Evolutionary conservation across 2,888 invertebrate species (phyloP).

Genomic region (Cremastinae sp.): DNA sequence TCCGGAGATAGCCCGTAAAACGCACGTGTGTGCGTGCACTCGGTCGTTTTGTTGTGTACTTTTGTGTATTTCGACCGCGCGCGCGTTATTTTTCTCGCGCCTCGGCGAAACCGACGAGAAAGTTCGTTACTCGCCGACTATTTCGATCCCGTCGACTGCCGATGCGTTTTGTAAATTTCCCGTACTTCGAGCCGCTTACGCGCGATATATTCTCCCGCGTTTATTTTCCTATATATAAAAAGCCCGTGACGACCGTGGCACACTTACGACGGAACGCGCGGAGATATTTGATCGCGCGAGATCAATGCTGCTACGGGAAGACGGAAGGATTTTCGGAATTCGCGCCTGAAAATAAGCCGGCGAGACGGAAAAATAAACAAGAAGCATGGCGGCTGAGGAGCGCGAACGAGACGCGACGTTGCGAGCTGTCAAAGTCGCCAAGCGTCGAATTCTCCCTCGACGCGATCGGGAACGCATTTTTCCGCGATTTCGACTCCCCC

Average conservation of each 20-base stretch:
- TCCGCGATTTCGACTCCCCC: not conserved
- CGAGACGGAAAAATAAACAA: not conserved
- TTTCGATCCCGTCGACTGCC: conserved; percentile 30
- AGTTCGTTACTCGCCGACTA: conserved; percentile 53
- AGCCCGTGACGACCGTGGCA: conserved; percentile 47
- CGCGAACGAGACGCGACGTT: too few species aligned
- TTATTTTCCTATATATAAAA: not conserved
- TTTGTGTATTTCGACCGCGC: too few species aligned
- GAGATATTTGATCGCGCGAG: conserved; percentile 17
- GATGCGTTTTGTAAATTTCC: not conserved
- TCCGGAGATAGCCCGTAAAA: conserved; percentile 17
- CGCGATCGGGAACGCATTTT: too few species aligned
- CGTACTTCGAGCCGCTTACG: too few species aligned
- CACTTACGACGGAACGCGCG: conserved; percentile 30
- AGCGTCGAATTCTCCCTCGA: too few species aligned
- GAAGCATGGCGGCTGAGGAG: too few species aligned
- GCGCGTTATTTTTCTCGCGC: too few species aligned
- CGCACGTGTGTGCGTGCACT: conserved; percentile 25
- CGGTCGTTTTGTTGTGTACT: too few species aligned
- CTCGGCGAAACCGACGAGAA: conserved; percentile 58
- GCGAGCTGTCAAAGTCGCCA: too few species aligned
- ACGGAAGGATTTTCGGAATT: too few species aligned
- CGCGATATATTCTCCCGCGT: not conserved
- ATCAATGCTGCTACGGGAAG: too few species aligned
- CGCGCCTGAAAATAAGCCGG: too few species aligned